Evolutionary conservation across 2,113 vertebrate genomes (phyloP).

Genomic region (Prietella phreatophila): DNA sequence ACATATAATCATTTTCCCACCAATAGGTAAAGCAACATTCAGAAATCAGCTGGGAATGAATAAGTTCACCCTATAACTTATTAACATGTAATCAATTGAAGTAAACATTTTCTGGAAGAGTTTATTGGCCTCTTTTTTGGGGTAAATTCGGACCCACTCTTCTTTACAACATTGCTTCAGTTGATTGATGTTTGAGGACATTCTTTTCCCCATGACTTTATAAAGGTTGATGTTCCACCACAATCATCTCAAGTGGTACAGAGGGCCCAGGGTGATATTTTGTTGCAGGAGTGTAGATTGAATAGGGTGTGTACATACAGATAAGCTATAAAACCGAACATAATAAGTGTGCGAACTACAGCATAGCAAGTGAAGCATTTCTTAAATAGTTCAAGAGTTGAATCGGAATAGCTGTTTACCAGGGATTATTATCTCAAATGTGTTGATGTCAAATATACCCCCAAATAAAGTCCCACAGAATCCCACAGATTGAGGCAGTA

Average conservation of each 20-base stretch:
- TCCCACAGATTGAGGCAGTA: not conserved
- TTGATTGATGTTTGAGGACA: not conserved
- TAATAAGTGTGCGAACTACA: not conserved
- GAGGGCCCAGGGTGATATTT: not conserved
- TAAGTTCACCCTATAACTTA: not conserved
- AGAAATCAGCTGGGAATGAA: not conserved
- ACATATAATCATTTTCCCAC: not conserved
- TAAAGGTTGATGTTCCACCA: not conserved
- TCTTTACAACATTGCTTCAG: not conserved
- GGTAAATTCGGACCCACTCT: not conserved
- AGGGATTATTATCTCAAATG: not conserved
- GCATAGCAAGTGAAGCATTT: not conserved
- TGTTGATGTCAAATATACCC: not conserved
- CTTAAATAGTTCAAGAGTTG: not conserved
- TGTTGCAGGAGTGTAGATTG: not conserved
- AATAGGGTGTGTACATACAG: not conserved
- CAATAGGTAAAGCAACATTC: not conserved
- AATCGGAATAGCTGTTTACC: not conserved
- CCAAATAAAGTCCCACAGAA: not conserved
- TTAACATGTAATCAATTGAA: not conserved
- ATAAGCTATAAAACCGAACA: not conserved
- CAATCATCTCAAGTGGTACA: not conserved
- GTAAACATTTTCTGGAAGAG: not conserved
- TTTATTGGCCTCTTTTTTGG: not conserved
- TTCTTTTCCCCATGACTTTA: not conserved